Percentiles rank a stretch among this genome's conserved stretches.
Conservation (phyloP, 2,113 vertebrate species). For the Anguilla rostrata region DNA sequence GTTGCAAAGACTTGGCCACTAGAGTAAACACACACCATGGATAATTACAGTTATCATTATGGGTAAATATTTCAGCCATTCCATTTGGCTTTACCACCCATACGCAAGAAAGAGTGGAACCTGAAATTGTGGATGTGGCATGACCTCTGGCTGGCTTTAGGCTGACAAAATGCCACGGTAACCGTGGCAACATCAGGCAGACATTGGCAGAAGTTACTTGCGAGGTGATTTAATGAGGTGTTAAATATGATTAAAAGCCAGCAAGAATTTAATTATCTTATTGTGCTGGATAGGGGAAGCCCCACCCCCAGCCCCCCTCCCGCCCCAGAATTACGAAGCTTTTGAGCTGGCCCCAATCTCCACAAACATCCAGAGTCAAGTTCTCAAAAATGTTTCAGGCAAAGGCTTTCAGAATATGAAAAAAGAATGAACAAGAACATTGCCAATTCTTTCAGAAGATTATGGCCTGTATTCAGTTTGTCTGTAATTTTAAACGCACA, state of each 20-base stretch:
- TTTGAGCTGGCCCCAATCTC: no score
- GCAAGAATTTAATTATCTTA: no score
- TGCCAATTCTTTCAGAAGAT: no score
- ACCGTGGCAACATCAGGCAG: conserved; percentile 6
- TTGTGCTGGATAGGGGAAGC: no score
- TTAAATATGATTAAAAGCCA: not conserved
- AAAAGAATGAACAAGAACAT: no score
- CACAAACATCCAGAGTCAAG: no score
- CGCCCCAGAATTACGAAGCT: no score
- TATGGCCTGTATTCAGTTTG: no score
- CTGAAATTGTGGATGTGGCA: not conserved
- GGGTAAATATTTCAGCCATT: not conserved
- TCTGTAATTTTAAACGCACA: no score
- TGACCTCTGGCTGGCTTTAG: not conserved
- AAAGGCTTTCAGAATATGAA: no score
- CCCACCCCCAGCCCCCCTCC: no score
- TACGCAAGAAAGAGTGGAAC: not conserved
- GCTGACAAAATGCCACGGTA: not conserved
- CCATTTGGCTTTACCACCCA: not conserved
- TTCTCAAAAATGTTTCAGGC: no score
- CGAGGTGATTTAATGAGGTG: not conserved
- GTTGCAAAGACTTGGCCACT: not conserved
- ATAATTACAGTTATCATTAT: not conserved
- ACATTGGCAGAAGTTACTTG: not conserved
- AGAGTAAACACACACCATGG: not conserved